Evolutionary conservation across 2,797 vertebrate species (phyloP).

Genomic region (Thaleichthys pacificus): DNA sequence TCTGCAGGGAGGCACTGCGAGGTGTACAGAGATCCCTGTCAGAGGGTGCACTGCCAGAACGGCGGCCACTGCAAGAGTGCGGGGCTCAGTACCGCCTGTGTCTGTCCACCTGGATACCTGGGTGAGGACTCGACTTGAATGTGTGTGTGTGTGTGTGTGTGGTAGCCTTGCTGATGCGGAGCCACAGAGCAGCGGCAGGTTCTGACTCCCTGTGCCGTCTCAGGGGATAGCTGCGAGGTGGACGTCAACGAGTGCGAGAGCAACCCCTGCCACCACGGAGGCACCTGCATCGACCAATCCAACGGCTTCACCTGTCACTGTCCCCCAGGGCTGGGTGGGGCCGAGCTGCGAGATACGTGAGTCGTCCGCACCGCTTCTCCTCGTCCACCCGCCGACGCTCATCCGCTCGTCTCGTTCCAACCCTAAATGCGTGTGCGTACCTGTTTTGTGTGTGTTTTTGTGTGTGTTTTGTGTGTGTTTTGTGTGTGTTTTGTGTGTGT

Average conservation of each 20-base stretch:
- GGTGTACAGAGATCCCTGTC: conserved; percentile 90
- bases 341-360: conserved; percentile 96
- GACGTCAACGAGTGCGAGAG: conserved; percentile 94
- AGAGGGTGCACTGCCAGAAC: conserved; percentile 89
- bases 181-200: too few relatives aligned
- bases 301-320: conserved; percentile 93
- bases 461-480: conserved; percentile 9
- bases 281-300: conserved; percentile 92
- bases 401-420: too few relatives aligned
- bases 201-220: neutral
- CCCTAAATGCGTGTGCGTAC: neutral
- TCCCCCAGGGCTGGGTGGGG: conserved; percentile 92
- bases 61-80: conserved; percentile 88
- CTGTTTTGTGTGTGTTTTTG: neutral
- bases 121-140: conserved; percentile 71
- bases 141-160: conserved; percentile 8
- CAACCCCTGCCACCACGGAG: conserved; percentile 91
- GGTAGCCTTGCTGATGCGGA: neutral
- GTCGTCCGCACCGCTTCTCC: conserved; percentile 59
- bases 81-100: conserved; percentile 85
- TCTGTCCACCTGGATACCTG: conserved; percentile 85
- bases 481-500: conserved; percentile 15
- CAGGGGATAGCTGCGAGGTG: conserved; percentile 85
- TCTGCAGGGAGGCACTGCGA: conserved; percentile 90
- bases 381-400: neutral